Conservation (phyloP, 2,113 vertebrate genomes). For the Megaptera novaeangliae region DNA sequence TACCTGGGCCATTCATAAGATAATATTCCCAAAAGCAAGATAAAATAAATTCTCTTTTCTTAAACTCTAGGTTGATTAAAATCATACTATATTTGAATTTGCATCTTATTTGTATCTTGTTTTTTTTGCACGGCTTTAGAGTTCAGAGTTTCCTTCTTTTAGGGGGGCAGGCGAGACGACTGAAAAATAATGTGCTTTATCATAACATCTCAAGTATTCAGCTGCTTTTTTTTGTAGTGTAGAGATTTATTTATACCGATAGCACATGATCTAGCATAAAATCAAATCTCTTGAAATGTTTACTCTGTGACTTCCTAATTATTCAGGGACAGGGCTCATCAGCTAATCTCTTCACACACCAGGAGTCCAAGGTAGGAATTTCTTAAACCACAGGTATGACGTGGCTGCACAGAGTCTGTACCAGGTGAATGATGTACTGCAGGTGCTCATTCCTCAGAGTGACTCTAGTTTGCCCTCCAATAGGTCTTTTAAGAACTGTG, state of each 20-base stretch:
- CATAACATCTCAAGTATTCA: not conserved
- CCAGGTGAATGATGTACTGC: slow-evolving; percentile 94
- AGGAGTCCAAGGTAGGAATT: slow-evolving; percentile 83
- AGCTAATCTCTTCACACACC: not conserved
- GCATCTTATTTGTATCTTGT: not conserved
- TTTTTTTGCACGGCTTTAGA: not conserved
- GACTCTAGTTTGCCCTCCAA: slow-evolving; percentile 94
- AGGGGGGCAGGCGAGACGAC: not conserved
- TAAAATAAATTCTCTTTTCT: not conserved
- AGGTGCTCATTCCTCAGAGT: slow-evolving; percentile 92
- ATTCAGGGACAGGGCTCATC: not conserved
- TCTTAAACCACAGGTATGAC: slow-evolving; percentile 91
- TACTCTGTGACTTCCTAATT: not conserved
- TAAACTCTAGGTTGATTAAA: not conserved
- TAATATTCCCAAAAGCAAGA: not conserved
- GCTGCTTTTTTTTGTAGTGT: not conserved
- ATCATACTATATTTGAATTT: not conserved
- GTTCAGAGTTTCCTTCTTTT: not conserved
- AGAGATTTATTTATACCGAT: not conserved
- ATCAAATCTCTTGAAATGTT: too few relatives aligned
- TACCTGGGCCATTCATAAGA: not conserved
- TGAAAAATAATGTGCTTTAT: not conserved
- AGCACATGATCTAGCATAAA: not conserved
- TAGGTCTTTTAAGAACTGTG: slow-evolving; percentile 91
- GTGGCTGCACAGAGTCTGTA: slow-evolving; percentile 89